Evolutionary conservation across 2,113 vertebrate genomes (phyloP).

Genomic region (Diphyllodes magnificus): DNA sequence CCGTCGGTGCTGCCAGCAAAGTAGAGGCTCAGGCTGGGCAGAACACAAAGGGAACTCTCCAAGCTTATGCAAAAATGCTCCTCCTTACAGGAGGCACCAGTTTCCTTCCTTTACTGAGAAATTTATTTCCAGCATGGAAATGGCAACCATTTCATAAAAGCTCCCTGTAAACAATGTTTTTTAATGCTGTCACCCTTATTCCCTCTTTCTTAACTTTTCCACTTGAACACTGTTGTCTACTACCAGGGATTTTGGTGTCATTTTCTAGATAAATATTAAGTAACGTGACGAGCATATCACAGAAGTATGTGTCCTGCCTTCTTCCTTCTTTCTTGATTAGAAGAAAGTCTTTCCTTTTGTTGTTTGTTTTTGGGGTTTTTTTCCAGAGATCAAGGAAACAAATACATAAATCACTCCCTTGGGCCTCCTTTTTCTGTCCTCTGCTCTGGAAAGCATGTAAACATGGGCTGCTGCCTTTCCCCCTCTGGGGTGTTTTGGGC

Average conservation of each 20-base stretch:
- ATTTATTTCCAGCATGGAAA: neutral
- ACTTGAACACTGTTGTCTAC: neutral
- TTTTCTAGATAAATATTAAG: neutral
- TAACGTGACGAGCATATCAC: neutral
- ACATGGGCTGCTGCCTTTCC: neutral
- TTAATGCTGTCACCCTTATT: neutral
- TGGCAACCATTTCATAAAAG: neutral
- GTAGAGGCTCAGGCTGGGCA: neutral
- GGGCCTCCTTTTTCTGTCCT: neutral
- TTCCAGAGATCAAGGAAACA: neutral
- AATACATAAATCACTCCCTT: neutral
- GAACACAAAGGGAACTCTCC: neutral
- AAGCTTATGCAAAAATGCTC: neutral
- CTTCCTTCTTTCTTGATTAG: neutral
- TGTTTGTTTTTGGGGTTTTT: neutral
- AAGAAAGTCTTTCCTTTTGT: neutral
- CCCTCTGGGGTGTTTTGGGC: neutral
- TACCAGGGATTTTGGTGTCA: neutral
- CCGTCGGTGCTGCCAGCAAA: neutral
- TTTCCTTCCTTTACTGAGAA: neutral
- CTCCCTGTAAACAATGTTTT: neutral
- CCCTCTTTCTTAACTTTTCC: neutral
- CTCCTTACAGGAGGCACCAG: neutral
- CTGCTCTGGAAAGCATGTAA: neutral
- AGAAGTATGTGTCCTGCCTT: neutral